Evolutionary conservation across 2,113 vertebrate species (phyloP).

Genomic region (Lampris incognitus): DNA sequence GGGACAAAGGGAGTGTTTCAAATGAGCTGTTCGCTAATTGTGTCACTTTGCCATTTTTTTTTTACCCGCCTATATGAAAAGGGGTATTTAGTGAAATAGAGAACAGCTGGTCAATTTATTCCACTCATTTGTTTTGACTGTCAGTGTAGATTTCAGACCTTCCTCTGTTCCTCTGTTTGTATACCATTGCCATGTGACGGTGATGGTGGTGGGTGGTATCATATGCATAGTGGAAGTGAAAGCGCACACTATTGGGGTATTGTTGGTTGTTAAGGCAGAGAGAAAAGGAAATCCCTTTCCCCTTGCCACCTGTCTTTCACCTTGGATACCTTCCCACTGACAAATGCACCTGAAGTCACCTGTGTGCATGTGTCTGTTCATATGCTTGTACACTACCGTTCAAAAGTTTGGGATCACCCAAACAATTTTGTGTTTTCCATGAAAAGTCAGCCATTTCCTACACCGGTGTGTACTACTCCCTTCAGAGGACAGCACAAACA

Average conservation of each 20-base stretch:
- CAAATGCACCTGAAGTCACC: conserved; percentile 10
- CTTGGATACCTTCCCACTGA: conserved; percentile 18
- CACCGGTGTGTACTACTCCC: too few relatives aligned
- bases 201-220: conserved; percentile 54
- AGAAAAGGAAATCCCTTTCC: conserved; percentile 26
- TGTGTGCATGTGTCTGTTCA: too few relatives aligned
- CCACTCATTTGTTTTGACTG: conserved; percentile 65
- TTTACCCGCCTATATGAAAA: conserved; percentile 52
- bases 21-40: conserved; percentile 70
- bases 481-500: too few relatives aligned
- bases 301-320: conserved; percentile 6
- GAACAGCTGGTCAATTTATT: conserved; percentile 67
- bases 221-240: conserved; percentile 32
- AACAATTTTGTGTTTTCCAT: too few relatives aligned
- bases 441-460: too few relatives aligned
- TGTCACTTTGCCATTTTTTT: conserved; percentile 59
- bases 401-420: too few relatives aligned
- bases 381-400: too few relatives aligned
- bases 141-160: conserved; percentile 40
- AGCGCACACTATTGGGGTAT: conserved; percentile 18
- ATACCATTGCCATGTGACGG: conserved; percentile 46
- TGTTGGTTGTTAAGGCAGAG: conserved; percentile 21
- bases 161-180: conserved; percentile 56
- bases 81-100: conserved; percentile 60
- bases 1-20: conserved; percentile 38